Evolutionary conservation across 2,888 invertebrate genomes (phyloP).

Genomic region (Acanthosepion lycidas): DNA sequence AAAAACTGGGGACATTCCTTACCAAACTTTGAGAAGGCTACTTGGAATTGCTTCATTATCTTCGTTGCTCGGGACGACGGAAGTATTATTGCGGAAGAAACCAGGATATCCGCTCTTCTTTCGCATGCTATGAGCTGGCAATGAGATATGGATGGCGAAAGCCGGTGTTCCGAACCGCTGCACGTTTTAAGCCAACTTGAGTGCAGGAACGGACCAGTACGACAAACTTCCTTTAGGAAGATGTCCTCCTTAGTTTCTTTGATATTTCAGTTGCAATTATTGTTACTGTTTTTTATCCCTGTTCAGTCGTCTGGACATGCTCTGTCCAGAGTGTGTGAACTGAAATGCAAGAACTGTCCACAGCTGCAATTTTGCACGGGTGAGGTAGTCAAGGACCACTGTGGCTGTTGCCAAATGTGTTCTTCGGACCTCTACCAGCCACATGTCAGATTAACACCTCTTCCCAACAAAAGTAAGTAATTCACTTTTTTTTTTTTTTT

Average conservation of each 20-base stretch:
- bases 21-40: neutral
- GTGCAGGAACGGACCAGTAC: neutral
- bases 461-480: slow-evolving; percentile 47
- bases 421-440: slow-evolving; percentile 64
- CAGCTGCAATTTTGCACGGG: slow-evolving; percentile 64
- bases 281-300: slow-evolving; percentile 38
- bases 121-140: neutral
- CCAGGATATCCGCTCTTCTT: neutral
- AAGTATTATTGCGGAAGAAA: neutral
- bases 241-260: neutral
- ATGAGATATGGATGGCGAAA: neutral
- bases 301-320: slow-evolving; percentile 37
- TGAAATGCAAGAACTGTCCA: slow-evolving; percentile 57
- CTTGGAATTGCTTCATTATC: neutral
- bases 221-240: neutral
- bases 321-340: slow-evolving; percentile 54
- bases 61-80: slow-evolving; percentile 33
- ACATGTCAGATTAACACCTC: slow-evolving; percentile 50
- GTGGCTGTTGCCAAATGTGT: slow-evolving; percentile 66
- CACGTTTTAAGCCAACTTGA: neutral
- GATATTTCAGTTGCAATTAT: neutral
- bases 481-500: neutral
- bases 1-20: neutral
- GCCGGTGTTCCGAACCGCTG: neutral
- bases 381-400: slow-evolving; percentile 63